Conservation (phyloP, 2,113 vertebrate genomes). For the Aldabrachelys gigantea region DNA sequence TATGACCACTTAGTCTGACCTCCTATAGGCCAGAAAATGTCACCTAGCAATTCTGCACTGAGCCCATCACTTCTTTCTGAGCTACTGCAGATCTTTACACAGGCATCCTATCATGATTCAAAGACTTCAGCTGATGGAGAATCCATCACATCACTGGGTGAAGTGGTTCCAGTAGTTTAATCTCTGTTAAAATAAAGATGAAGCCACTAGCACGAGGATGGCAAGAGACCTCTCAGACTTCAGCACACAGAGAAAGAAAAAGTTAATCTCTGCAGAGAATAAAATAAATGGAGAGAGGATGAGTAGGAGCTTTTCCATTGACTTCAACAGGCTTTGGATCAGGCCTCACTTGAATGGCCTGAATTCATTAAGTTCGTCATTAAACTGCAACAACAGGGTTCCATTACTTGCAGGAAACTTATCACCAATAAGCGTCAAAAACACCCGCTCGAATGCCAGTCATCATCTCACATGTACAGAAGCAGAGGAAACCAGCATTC, state of each 20-base stretch:
- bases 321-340: background rate
- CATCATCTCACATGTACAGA: background rate
- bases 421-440: rapidly evolving
- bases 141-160: background rate
- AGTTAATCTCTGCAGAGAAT: background rate
- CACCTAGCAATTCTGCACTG: background rate
- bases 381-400: background rate
- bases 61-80: background rate
- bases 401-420: background rate
- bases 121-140: background rate
- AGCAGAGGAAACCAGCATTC: background rate
- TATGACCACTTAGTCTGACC: background rate
- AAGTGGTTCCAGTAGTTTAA: rapidly evolving
- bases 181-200: background rate
- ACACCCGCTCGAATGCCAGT: background rate
- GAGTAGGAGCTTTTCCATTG: rapidly evolving
- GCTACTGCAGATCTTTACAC: background rate
- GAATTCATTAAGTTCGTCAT: background rate
- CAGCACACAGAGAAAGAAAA: background rate
- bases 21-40: background rate
- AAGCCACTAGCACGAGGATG: rapidly evolving
- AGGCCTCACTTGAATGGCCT: background rate
- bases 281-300: background rate
- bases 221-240: background rate
- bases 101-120: background rate